A percentile compares a stretch with the other conserved stretches of the same genome.
These are phyloP conservation scores for Coecobrya sp. DNA, from an alignment of 2,888 invertebrate genomes.

Conservation along the genomic window DNA sequence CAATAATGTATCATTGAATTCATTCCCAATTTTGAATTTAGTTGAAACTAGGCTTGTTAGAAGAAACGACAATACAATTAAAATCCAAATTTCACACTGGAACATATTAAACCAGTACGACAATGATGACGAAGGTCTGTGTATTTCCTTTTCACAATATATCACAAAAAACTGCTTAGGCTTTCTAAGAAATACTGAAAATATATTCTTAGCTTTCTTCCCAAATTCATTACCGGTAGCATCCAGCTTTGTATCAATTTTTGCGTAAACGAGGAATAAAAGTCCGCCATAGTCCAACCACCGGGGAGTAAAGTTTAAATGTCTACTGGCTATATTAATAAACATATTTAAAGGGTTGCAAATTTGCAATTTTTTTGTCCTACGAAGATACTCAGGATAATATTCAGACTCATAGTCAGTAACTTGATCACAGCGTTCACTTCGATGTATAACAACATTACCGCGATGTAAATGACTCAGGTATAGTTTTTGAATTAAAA, in stretches of 20 bases:
- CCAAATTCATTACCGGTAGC: no score
- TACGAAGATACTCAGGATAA: no score
- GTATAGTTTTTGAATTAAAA: background rate
- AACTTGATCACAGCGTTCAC: background rate
- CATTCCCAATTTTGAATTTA: no score
- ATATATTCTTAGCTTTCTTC: no score
- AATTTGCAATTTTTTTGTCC: background rate
- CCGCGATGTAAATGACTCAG: background rate
- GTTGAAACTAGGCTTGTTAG: background rate
- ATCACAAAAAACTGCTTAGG: background rate
- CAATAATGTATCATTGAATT: background rate
- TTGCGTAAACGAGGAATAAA: background rate
- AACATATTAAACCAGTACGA: slow-evolving; percentile 36
- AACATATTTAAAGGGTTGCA: slow-evolving; percentile 45
- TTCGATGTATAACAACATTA: background rate
- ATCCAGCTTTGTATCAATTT: no score
- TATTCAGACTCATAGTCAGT: no score
- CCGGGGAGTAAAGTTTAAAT: slow-evolving; percentile 9
- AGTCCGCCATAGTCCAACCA: background rate
- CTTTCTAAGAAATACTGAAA: slow-evolving; percentile 7
- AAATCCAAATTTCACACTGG: background rate
- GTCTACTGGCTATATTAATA: background rate
- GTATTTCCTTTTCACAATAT: slow-evolving; percentile 1
- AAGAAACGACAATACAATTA: background rate
- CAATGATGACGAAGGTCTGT: background rate